Evolutionary conservation across 2,113 vertebrate species (phyloP), one percentile per base, ranked within the genome.

Genomic region (Nothobranchius kuhntae): DNA sequence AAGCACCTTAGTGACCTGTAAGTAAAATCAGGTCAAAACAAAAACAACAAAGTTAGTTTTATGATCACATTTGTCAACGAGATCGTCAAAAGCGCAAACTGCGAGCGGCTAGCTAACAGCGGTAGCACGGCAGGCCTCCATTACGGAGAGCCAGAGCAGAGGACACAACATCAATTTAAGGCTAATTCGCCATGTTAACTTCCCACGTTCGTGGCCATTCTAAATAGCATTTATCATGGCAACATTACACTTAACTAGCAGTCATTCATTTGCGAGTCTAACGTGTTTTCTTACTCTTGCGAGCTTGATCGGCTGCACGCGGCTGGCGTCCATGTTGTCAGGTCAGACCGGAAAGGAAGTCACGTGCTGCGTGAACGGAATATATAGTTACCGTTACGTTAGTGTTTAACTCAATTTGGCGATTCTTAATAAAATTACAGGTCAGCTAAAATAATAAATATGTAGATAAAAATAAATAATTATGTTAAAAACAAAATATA

Each of bases 231-330:
- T 0, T 11, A 5, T 57, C 79, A 11, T 0, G 61, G 3, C 17
- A n/a, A 0, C 0, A 0, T 0, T 62, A 1, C 35, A 55, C 30
- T 10, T 5, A 3, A 0, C 0, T 0, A 0, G 0, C 9, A 11
- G 0, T 0, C 0, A 13, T 24, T 7, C 71, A 62, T 71, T 61
- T 4, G 0, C 1, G 0, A 2, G 21, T 64, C 60, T 47, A 15
- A 50, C 0, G 13, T 0, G 0, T 68, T 84, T 88, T 87, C 88
- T 91, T 92, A 98, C 97, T 93, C 97, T 92, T 13, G 96, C 97
- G 59, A 99, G 88, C 80, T 99, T 99, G 88, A 97, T 97, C 21
- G 96, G 96, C 85, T 96, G 96, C 92, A 98, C 96, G 65, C 96
- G 96, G 36, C 95, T 97, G 7, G 95, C 96, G 47, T 98, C 97